Base-by-base conservation (phyloP, 2,797 vertebrate species). In the Lacerta bilineata region DNA sequence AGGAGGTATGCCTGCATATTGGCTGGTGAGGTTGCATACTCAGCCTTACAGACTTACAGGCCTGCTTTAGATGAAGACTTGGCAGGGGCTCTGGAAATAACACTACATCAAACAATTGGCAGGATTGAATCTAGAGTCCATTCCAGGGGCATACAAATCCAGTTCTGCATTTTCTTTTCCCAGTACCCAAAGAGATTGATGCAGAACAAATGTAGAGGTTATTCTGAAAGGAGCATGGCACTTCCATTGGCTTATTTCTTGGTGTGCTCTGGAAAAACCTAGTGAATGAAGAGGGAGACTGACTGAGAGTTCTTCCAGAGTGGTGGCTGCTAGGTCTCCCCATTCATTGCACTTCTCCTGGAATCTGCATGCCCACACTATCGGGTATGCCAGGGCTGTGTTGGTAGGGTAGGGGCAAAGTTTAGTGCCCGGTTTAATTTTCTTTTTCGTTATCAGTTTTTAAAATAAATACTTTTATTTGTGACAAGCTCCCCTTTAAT, bases 101-200 rank as follows among this genome's bases (percentile, higher is more conserved):
- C 95, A 95, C 93, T 93, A 95, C 95, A 95, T 96, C 95, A 96
- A 96, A 96, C 93, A 95, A 84, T 96, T 96, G 95, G 95, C 95
- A 90, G 87, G 91, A 93, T 39, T 0, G 0, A 87, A 85, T 89
- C 76, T 55, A 1, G 83, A 87, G 91, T 93, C 94, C 0, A 0
- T 95, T 96, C 95, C 94, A 95, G 91, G 93, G 95, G 92, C 94
- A 95, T 0, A 84, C 91, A 90, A 81, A 81, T 95, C 92, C 93
- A 93, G 89, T 83, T 87, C 87, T 66, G 6, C 89, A 91, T 94
- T 94, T 94, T 90, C 87, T 94, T 85, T 0, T 1, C 85, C 92
- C 68, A 41, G 76, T 92, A 93, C 85, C 72, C 0, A 75, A 66
- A 89, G 0, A 1, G 82, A 80, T 82, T 89, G 90, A 94, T 94